Conservation (phyloP, 2,113 vertebrate genomes). For the Pseudonaja textilis region DNA sequence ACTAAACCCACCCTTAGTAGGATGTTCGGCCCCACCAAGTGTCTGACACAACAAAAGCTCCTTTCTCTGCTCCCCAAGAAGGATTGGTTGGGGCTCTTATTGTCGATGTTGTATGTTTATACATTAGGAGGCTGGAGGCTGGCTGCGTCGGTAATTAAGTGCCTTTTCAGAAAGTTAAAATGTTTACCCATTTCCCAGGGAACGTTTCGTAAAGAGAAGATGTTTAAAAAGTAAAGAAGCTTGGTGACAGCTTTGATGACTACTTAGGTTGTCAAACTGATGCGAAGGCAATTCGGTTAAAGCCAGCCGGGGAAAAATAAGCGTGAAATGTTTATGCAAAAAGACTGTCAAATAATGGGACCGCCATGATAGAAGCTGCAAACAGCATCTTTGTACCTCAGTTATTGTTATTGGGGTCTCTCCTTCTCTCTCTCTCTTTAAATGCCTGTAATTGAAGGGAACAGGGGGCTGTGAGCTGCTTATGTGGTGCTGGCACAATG, state of each 20-base stretch:
- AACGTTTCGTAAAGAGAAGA: constrained; percentile 18
- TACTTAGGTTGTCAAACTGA: constrained; percentile 46
- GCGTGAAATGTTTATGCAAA: constrained; percentile 22
- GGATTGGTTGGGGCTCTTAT: neutral
- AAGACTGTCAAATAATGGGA: constrained; percentile 4
- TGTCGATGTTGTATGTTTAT: neutral
- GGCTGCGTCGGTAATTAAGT: constrained; percentile 50
- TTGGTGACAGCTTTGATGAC: constrained; percentile 8
- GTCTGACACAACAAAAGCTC: constrained; percentile 16
- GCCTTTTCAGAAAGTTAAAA: constrained; percentile 61
- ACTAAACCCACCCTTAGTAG: neutral
- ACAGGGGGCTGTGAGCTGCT: constrained; percentile 20
- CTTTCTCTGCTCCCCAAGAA: neutral
- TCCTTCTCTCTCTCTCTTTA: neutral
- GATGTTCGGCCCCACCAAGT: constrained; percentile 21
- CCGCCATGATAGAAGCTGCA: constrained; percentile 27
- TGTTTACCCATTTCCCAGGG: constrained; percentile 47
- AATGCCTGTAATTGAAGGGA: constrained; percentile 25
- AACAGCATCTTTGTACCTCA: constrained; percentile 20
- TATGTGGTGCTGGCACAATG: constrained; percentile 33
- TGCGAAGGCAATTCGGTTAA: constrained; percentile 5
- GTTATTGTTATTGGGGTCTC: neutral
- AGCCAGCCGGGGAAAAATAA: neutral
- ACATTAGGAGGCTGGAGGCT: neutral
- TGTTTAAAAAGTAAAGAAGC: neutral